These are phyloP conservation scores for Umimayanthus chanpuru DNA, from an alignment of 92 coral and sea anemone species.

Conservation along the genomic window DNA sequence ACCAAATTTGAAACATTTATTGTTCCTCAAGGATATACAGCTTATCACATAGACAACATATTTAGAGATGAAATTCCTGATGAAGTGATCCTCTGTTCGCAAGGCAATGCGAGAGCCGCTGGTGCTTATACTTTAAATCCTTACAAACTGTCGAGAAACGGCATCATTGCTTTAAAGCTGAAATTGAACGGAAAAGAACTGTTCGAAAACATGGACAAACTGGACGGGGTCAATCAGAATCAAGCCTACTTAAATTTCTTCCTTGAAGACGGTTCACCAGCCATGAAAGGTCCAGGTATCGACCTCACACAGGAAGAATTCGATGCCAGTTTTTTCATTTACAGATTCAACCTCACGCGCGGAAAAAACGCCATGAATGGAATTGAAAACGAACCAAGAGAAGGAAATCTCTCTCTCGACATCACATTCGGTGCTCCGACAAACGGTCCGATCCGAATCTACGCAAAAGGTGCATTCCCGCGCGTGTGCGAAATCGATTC, in stretches of 20 bases:
- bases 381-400: too few relatives aligned
- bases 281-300: not conserved
- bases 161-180: not conserved
- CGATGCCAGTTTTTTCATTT: not conserved
- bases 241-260: not conserved
- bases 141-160: not conserved
- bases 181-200: not conserved
- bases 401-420: too few relatives aligned
- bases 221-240: not conserved
- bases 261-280: not conserved
- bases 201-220: fast-evolving
- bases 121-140: not conserved
- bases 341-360: not conserved
- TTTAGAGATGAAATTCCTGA: not conserved
- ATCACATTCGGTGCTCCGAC: too few relatives aligned
- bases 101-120: fast-evolving
- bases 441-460: too few relatives aligned
- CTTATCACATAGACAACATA: not conserved
- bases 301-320: not conserved
- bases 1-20: not conserved
- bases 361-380: too few relatives aligned
- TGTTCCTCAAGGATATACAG: not conserved
- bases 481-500: too few relatives aligned
- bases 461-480: too few relatives aligned
- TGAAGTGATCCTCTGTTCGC: not conserved